Evolutionary conservation across 2,797 vertebrate species (phyloP), one percentile per base, ranked within the genome.

Genomic region (Pterois miles): DNA sequence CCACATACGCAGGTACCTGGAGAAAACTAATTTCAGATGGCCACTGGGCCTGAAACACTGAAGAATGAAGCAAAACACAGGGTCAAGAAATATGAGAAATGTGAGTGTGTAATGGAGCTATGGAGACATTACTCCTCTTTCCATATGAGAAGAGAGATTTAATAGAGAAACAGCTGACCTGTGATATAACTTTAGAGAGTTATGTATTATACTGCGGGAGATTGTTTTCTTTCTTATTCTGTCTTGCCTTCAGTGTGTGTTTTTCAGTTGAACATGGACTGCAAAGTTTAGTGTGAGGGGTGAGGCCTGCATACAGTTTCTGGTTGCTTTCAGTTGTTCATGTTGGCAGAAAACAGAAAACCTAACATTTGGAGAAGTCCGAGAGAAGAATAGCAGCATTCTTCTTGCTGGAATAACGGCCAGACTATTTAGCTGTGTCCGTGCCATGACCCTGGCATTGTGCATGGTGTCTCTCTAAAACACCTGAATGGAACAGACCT

Each of bases 1-100:
- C 74, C 66, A 82, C 82, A 75, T 54, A 66, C 48, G 6, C 22
- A 71, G 83, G 78, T 80, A 81, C 67, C 73, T 64, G 5, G 27
- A 76, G 66, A 90, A 93, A 94, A 86, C 81, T 91, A 25, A 91
- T 93, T 93, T 87, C 85, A 87, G 66, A 70, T 33, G 65, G 65
- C 73, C 64, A 82, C 48, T 69, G 84, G 86, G 81, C 85, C 70
- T 84, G 83, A 78, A 89, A 81, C 33, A 59, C 67, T 59, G 63
- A 73, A 64, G 71, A 81, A 73, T 75, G 74, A 84, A 84, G 83
- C 66, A 74, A 57, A 76, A 83, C 84, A 79, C 50, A 62, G 63
- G 83, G 65, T 67, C 6, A 59, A 58, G 65, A 72, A 87, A 89
- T 69, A 53, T n/a, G 68, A 71, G 58, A 81, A 80, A 74, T 66